Evolutionary conservation across 2,888 invertebrate genomes (phyloP), one percentile per base, ranked within the genome.

Genomic region (Cepaea hortensis): DNA sequence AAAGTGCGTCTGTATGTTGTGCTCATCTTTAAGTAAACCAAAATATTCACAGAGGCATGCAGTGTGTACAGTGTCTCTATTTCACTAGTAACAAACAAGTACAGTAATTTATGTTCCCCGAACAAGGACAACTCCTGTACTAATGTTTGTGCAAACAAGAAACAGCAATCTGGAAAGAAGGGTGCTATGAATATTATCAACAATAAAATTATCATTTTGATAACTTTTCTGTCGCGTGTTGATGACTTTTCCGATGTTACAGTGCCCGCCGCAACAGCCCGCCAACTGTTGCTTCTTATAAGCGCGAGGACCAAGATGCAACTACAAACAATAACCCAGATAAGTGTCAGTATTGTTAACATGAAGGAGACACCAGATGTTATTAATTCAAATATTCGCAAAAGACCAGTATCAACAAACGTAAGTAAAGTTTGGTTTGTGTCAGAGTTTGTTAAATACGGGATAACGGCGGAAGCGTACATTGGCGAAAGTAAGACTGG

Each of bases 1-100:
- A 83, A 83, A 7, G n/a, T 46, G 5, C 55, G 15, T 13, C 81
- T 81, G 81, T 81, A 81, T 20, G 48, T 50, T 4, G 81, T 50
- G n/a, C 50, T 70, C 50, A 70, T 70, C 20, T 48, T 81, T 50
- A 81, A 9, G 70, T 81, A 70, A 3, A 81, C 70, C 1, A 81
- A 13, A n/a, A 81, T 70, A 20, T 65, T 70, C 0, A 70, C 48
- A 7, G 81, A 70, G 0, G 70, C 68, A 20, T 70, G 68, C 3
- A 81, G n/a, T 3, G 65, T n/a, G 3, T 70, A n/a, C 13, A 68
- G n/a, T 50, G n/a, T 70, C 48, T 81, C 81, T 3, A 46, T 50
- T 1, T 70, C 11, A 9, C 70, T 70, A 13, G 70, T 2, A n/a
- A 70, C n/a, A 48, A 70, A 18, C 15, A 70, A 62, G 2, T 70